These are phyloP conservation scores for Trachythela sp. DNA, from an alignment of 64 coral and sea anemone species.

Conservation along the genomic window DNA sequence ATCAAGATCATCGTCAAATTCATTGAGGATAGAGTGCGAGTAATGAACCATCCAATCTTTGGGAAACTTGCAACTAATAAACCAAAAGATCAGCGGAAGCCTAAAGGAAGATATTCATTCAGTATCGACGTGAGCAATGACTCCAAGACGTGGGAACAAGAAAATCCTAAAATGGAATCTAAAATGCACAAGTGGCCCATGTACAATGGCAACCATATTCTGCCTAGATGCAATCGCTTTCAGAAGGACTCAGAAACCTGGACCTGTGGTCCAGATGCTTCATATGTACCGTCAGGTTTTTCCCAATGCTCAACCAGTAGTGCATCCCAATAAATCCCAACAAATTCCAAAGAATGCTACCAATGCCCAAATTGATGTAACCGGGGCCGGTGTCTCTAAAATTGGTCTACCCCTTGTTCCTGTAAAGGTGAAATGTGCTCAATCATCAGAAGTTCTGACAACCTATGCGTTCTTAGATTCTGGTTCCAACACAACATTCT, in stretches of 20 bases:
- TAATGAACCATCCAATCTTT: too few relatives aligned
- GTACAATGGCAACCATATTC: background rate
- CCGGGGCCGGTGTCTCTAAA: too few relatives aligned
- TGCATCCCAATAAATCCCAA: background rate
- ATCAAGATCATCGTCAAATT: background rate
- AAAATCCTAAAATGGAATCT: too few relatives aligned
- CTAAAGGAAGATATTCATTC: too few relatives aligned
- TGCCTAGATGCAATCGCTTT: background rate
- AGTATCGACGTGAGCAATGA: background rate
- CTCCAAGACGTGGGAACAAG: background rate
- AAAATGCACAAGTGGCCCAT: background rate
- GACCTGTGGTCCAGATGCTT: background rate
- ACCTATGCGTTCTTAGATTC: conserved; percentile 27
- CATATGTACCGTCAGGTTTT: background rate
- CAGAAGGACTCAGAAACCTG: background rate
- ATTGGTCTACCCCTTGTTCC: too few relatives aligned
- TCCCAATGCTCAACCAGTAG: background rate
- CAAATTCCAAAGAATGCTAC: too few relatives aligned
- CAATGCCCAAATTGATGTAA: too few relatives aligned
- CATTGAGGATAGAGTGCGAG: background rate
- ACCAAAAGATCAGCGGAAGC: background rate
- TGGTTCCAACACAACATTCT: conserved; percentile 33
- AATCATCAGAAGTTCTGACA: too few relatives aligned
- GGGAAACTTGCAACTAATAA: background rate
- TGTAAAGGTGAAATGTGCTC: too few relatives aligned